Percentiles rank a stretch among this genome's conserved stretches.
Evolutionary conservation across 2,797 vertebrate species (phyloP).

Genomic region (Arrhamphus sclerolepis): DNA sequence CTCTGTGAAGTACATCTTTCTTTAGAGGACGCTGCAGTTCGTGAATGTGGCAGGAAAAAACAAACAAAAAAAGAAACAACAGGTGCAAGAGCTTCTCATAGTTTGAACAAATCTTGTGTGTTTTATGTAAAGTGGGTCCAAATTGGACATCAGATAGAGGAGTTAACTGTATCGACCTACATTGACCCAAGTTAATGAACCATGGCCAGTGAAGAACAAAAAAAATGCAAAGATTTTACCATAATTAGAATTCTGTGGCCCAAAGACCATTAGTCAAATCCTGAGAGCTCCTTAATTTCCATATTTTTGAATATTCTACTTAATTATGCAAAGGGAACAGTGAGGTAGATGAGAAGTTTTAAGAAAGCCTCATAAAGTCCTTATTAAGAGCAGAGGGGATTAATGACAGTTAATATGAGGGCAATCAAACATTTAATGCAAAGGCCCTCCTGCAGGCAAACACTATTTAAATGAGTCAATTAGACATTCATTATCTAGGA

Average conservation of each 20-base stretch:
- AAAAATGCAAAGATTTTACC: constrained; percentile 86
- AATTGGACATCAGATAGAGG: constrained; percentile 25
- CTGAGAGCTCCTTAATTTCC: constrained; percentile 94
- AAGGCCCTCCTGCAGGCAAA: constrained; percentile 97
- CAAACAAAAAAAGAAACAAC: too few relatives aligned
- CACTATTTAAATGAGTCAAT: constrained; percentile 99
- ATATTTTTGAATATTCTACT: constrained; percentile 99
- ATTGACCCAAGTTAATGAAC: constrained; percentile 68
- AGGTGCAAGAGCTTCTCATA: constrained; percentile 16
- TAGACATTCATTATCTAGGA: constrained; percentile 98
- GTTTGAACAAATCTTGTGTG: constrained; percentile 17
- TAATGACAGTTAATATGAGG: constrained; percentile 99
- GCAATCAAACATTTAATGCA: constrained; percentile 99
- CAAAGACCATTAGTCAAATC: constrained; percentile 96
- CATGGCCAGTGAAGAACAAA: constrained; percentile 35
- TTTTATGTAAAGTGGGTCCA: constrained; percentile 2
- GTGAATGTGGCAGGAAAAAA: constrained; percentile 13
- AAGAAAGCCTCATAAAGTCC: constrained; percentile 99
- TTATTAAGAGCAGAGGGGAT: constrained; percentile 99
- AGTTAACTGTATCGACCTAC: constrained; percentile 60
- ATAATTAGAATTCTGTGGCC: constrained; percentile 93
- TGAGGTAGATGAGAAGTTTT: constrained; percentile 89
- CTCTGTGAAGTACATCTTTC: constrained; percentile 56
- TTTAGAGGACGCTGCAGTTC: constrained; percentile 33
- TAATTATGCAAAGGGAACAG: constrained; percentile 95